A percentile compares a stretch with the other conserved stretches of the same genome.
These are phyloP conservation scores for Oxyruncus cristatus DNA, from an alignment of 2,113 vertebrate genomes.

Conservation along the genomic window DNA sequence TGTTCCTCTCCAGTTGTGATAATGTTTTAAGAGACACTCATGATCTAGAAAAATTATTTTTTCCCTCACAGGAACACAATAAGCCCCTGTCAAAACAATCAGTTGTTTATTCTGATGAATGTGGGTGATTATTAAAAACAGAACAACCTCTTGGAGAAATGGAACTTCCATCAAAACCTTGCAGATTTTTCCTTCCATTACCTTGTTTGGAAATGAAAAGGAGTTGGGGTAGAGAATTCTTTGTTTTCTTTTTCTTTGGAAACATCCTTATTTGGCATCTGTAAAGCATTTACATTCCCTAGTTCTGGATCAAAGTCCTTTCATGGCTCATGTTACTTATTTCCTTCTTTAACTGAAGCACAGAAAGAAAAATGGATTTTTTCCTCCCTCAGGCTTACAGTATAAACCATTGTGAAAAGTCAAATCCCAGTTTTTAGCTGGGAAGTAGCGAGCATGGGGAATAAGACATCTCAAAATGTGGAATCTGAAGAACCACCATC, in stretches of 20 bases:
- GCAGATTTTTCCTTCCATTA: slow-evolving; percentile 4
- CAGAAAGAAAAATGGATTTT: slow-evolving; percentile 24
- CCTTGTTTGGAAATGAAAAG: slow-evolving; percentile 49
- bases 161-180: not conserved
- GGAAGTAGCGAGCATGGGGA: not conserved
- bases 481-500: not conserved
- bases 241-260: slow-evolving; percentile 56
- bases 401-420: not conserved
- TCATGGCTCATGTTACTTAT: slow-evolving; percentile 64
- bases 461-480: not conserved
- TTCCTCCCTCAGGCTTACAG: slow-evolving; percentile 10
- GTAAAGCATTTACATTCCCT: slow-evolving; percentile 69
- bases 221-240: not conserved
- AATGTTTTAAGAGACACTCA: not conserved
- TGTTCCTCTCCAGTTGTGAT: not conserved
- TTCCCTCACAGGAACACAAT: not conserved
- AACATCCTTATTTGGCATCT: slow-evolving; percentile 69
- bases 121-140: slow-evolving; percentile 1
- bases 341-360: slow-evolving; percentile 54
- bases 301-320: slow-evolving; percentile 64
- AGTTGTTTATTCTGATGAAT: not conserved
- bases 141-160: slow-evolving; percentile 3
- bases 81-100: not conserved
- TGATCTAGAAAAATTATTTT: not conserved
- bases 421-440: not conserved